Conservation (phyloP, 1,140 invertebrate genomes). For the Centruroides vittatus region DNA sequence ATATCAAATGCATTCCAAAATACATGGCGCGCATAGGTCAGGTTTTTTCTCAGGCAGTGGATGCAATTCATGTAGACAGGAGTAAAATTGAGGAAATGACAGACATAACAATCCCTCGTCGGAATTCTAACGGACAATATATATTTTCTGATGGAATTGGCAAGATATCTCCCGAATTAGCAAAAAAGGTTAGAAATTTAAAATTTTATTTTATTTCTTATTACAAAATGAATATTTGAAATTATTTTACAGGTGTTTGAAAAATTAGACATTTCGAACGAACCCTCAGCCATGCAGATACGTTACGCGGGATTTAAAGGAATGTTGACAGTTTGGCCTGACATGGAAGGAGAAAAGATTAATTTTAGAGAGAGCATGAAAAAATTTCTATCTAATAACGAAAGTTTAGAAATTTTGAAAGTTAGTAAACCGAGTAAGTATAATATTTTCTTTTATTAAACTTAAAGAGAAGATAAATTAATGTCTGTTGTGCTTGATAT, state of each 20-base stretch:
- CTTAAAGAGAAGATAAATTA: too few species aligned
- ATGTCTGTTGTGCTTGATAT: too few species aligned
- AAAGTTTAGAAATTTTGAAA: conserved; percentile 16
- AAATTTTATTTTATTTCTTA: neutral
- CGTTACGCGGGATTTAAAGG: conserved; percentile 22
- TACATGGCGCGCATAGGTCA: conserved; percentile 26
- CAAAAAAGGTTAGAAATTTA: conserved; percentile 11
- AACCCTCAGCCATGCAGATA: conserved; percentile 21
- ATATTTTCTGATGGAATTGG: conserved; percentile 23
- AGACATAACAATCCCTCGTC: neutral
- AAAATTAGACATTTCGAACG: conserved; percentile 1
- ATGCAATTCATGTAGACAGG: conserved; percentile 42
- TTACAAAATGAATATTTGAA: neutral
- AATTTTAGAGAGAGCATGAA: conserved; percentile 19
- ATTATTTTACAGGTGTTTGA: conserved; percentile 2
- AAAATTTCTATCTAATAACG: conserved; percentile 17
- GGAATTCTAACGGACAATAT: conserved; percentile 8
- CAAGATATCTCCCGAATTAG: conserved; percentile 17
- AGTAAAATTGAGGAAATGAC: conserved; percentile 1
- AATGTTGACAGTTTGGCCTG: conserved; percentile 18
- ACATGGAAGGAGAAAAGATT: conserved; percentile 11
- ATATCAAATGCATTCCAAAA: conserved; percentile 21
- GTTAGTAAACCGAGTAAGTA: conserved; percentile 14
- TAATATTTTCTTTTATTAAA: too few species aligned
- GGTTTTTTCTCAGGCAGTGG: conserved; percentile 43